Percentiles rank a stretch among this genome's conserved stretches.
Conservation (phyloP, 2,113 vertebrate species). For the Anoplopoma fimbria region DNA sequence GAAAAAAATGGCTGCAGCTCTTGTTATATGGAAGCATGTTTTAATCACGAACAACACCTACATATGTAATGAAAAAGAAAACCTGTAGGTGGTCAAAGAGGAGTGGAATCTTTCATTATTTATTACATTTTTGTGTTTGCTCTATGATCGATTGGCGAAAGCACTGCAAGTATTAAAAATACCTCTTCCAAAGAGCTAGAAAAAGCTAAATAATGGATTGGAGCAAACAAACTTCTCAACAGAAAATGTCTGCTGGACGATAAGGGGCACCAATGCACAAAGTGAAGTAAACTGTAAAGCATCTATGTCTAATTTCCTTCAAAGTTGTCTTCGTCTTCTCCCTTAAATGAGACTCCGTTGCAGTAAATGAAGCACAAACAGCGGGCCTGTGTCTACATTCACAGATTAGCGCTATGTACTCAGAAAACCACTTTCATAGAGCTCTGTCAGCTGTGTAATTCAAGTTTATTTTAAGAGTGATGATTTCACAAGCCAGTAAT, state of each 20-base stretch:
- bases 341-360: slow-evolving; percentile 64
- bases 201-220: background rate
- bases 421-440: slow-evolving; percentile 64
- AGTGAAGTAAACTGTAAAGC: slow-evolving; percentile 24
- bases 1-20: slow-evolving; percentile 3
- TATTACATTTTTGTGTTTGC: background rate
- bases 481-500: slow-evolving; percentile 75
- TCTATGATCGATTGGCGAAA: background rate
- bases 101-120: background rate
- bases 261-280: background rate
- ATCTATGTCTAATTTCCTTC: slow-evolving; percentile 49
- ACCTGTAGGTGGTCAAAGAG: background rate
- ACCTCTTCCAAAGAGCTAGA: background rate
- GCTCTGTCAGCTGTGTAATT: slow-evolving; percentile 79
- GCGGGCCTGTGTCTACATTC: slow-evolving; percentile 65
- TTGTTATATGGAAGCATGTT: slow-evolving; percentile 5
- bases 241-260: background rate
- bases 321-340: slow-evolving; percentile 39
- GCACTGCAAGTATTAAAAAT: background rate
- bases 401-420: slow-evolving; percentile 69
- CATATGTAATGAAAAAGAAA: background rate
- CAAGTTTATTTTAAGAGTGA: slow-evolving; percentile 71
- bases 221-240: slow-evolving; percentile 8
- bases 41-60: background rate
- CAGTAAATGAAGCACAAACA: slow-evolving; percentile 74